These are phyloP conservation scores for Tragulus kanchil DNA, from an alignment of 2,113 vertebrate genomes.

Conservation along the genomic window DNA sequence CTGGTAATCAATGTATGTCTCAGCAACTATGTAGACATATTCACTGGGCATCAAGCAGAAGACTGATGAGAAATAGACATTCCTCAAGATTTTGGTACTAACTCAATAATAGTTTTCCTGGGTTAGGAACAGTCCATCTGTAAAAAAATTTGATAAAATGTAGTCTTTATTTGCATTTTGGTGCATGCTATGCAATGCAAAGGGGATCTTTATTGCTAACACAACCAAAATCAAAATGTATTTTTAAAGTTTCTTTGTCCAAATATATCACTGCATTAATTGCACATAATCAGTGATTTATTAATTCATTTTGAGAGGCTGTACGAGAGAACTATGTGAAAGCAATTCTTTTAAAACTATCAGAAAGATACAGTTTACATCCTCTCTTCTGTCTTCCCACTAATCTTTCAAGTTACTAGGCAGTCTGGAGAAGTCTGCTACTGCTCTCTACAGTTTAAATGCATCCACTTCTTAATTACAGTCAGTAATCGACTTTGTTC, in stretches of 20 bases:
- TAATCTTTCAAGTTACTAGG: conserved; percentile 88
- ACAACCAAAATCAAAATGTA: conserved; percentile 85
- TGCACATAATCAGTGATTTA: conserved; percentile 86
- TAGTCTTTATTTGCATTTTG: conserved; percentile 86
- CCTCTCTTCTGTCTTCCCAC: conserved; percentile 85
- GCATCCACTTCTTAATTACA: conserved; percentile 93
- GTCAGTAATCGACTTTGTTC: conserved; percentile 91
- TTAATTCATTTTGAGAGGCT: conserved; percentile 84
- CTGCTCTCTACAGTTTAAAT: conserved; percentile 99
- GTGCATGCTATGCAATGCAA: conserved; percentile 83
- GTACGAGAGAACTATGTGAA: conserved; percentile 83
- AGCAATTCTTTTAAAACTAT: conserved; percentile 85
- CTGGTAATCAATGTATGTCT: not conserved
- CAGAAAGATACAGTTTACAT: conserved; percentile 86
- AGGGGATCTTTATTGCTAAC: conserved; percentile 84
- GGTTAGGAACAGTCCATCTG: not conserved
- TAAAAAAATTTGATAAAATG: too few species aligned
- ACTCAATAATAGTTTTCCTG: not conserved
- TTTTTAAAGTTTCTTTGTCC: conserved; percentile 87
- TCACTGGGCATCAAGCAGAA: not conserved
- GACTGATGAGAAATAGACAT: not conserved
- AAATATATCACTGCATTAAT: conserved; percentile 86
- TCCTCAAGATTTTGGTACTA: not conserved
- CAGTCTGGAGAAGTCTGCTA: conserved; percentile 96
- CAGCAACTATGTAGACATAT: not conserved